Conservation (phyloP, 2,888 invertebrate species). For the Melangyna quadrimaculata region DNA sequence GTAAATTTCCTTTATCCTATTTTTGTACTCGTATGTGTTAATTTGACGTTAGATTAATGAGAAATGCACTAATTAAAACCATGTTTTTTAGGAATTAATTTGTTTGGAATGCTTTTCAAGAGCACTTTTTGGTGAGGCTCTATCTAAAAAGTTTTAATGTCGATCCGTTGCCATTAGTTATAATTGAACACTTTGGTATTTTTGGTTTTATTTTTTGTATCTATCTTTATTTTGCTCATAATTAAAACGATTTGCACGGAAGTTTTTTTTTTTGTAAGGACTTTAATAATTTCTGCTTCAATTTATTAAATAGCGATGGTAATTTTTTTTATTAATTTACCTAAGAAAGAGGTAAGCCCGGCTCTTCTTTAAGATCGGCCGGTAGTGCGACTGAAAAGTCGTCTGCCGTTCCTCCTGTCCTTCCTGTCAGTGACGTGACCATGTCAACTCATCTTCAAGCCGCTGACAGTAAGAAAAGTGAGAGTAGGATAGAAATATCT, state of each 20-base stretch:
- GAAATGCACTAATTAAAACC: conserved; percentile 51
- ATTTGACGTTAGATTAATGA: conserved; percentile 45
- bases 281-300: not conserved
- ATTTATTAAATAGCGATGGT: not conserved
- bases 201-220: not conserved
- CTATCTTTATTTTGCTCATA: not conserved
- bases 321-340: not conserved
- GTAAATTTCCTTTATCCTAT: not conserved
- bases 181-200: conserved; percentile 44
- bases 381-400: too few species aligned
- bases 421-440: too few species aligned
- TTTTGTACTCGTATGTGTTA: conserved; percentile 33
- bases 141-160: conserved; percentile 21
- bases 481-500: too few species aligned
- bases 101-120: conserved; percentile 30
- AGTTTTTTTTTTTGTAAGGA: not conserved
- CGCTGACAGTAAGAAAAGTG: too few species aligned
- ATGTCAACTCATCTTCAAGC: too few species aligned
- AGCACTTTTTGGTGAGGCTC: not conserved
- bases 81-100: conserved; percentile 30
- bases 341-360: too few species aligned
- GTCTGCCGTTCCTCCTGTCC: too few species aligned
- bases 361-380: too few species aligned
- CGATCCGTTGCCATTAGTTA: conserved; percentile 34
- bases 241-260: not conserved